Conservation (phyloP, 2,113 vertebrate species). For the Callipepla squamata region DNA sequence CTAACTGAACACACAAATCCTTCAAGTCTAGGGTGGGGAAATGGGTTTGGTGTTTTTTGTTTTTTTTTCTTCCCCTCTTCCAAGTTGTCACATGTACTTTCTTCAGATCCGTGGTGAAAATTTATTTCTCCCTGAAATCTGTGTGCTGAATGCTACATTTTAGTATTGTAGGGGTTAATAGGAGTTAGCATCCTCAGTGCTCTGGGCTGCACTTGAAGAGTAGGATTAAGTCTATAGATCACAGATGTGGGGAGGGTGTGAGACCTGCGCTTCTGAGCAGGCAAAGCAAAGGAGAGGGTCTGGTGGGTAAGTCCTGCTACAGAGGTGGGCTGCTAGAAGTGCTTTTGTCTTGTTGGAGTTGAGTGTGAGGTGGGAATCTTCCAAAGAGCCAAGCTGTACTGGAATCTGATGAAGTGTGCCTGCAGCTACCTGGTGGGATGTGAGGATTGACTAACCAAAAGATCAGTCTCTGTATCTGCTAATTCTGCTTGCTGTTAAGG, state of each 20-base stretch:
- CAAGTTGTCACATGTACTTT: neutral
- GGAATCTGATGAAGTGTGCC: neutral
- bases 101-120: neutral
- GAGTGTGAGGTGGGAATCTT: neutral
- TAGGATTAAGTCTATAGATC: neutral
- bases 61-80: rapidly evolving
- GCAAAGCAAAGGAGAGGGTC: neutral
- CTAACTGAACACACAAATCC: neutral
- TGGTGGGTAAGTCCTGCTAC: neutral
- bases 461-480: neutral
- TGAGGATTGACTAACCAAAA: neutral
- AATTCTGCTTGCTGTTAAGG: neutral
- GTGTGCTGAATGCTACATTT: neutral
- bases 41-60: neutral
- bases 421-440: rapidly evolving
- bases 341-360: neutral
- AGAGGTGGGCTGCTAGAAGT: neutral
- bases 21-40: neutral
- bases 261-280: neutral
- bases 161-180: neutral
- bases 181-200: neutral
- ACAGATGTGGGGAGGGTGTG: neutral
- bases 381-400: neutral
- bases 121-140: neutral
- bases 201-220: neutral